Evolutionary conservation across 2,888 invertebrate species (phyloP), one percentile per base, ranked within the genome.

Genomic region (Camptogramma bilineatum): DNA sequence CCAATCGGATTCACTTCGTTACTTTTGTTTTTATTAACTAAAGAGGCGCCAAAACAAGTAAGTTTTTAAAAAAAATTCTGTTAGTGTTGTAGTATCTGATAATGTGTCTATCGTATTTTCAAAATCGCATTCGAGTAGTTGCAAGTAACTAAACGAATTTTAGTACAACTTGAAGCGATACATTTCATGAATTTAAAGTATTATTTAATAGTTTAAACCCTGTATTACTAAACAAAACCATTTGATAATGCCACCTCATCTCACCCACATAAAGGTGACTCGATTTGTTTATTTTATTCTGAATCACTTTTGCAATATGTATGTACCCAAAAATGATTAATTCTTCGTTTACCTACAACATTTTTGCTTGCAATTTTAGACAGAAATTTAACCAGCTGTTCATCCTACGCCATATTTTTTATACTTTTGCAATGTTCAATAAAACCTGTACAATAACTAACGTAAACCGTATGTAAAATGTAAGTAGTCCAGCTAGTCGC

Each of bases 271-370:
- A 21, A 21, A 7, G 24, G 9, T 39, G 50, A 57, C 21, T 50
- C 21, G 16, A 17, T 28, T 48, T 47, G 31, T 34, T 56, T 56
- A 39, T 42, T 50, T 42, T 16, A n/a, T 18, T 57, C 50, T 57
- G 57, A 57, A 50, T 57, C 57, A 57, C 57, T 8, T 54, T 46
- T 46, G 44, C 46, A 55, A 13, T 10, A 28, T 28, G 13, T 10
- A 34, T 34, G 47, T 48, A 17, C 39, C 34, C 19, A 39, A 48
- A 46, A 34, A 56, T 56, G 56, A 48, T 55, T 18, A 47, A 54
- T 31, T 46, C 28, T 55, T 55, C 39, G 48, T 57, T 39, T 42
- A 17, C 50, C 28, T 18, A 57, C 39, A 10, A 57, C 28, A 18
- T 47, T 55, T 47, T 10, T 18, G 28, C 46, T 54, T 46, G 16